phyloP scores from a whole-genome alignment of 92 coral and sea anemone species.

The Meandrina meandrites region DNA sequence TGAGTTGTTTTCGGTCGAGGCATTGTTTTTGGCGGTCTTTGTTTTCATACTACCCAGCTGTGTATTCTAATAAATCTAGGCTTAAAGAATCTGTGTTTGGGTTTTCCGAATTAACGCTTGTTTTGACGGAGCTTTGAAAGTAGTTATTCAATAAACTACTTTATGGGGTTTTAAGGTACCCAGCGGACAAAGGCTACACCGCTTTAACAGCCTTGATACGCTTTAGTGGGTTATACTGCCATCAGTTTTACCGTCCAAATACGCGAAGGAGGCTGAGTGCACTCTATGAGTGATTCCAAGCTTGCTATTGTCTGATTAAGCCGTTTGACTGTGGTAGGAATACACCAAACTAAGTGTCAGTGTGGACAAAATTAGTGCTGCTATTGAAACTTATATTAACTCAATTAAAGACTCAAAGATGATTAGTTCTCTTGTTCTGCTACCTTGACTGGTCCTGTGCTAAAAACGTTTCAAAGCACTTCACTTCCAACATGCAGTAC shows the following conservation, averaged over 20 bases:
- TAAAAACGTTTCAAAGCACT: background rate
- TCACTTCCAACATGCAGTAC: background rate
- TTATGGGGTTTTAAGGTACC: background rate
- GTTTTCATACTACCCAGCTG: constrained; percentile 11
- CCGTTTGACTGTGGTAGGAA: background rate
- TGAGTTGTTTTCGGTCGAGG: constrained; percentile 13
- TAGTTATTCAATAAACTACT: background rate
- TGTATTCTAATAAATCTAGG: background rate
- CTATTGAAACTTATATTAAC: background rate
- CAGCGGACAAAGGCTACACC: background rate
- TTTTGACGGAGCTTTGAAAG: background rate
- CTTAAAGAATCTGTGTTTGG: constrained; percentile 3
- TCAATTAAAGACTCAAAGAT: background rate
- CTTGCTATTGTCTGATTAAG: background rate
- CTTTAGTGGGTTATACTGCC: background rate
- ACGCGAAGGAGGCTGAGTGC: background rate
- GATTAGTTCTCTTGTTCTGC: background rate
- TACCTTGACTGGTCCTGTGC: background rate
- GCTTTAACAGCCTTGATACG: background rate
- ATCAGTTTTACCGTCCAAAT: background rate
- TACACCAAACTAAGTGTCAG: background rate
- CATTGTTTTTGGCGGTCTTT: background rate
- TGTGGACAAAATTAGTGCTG: background rate
- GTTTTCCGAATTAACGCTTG: background rate
- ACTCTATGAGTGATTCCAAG: background rate